Conservation (phyloP, 2,797 vertebrate genomes). For the Gambusia yucatana region DNA sequence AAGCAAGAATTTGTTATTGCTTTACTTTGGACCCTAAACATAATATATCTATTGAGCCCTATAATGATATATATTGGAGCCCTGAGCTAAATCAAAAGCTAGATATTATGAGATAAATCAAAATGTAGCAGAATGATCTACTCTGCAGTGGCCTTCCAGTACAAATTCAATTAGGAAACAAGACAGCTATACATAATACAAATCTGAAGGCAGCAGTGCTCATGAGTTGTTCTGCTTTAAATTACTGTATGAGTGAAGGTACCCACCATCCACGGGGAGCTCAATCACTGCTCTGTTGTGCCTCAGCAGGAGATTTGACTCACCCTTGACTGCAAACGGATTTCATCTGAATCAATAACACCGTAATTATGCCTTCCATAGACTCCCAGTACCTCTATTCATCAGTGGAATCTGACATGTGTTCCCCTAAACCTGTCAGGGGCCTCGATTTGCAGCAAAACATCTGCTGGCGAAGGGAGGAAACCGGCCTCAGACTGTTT, state of each 20-base stretch:
- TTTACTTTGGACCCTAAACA: background rate
- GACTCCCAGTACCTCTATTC: constrained; percentile 60
- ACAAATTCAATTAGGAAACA: constrained; percentile 64
- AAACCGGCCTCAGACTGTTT: constrained; percentile 49
- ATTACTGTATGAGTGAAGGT: constrained; percentile 47
- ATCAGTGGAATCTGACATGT: constrained; percentile 69
- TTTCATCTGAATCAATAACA: constrained; percentile 73
- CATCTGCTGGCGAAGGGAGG: constrained; percentile 63
- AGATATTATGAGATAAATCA: constrained; percentile 30
- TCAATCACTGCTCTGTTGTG: constrained; percentile 31
- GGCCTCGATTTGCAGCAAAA: constrained; percentile 61
- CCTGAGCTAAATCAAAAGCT: constrained; percentile 19
- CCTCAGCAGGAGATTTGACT: constrained; percentile 51
- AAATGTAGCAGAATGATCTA: constrained; percentile 45
- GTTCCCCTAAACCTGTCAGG: constrained; percentile 66
- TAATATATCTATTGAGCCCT: constrained; percentile 20
- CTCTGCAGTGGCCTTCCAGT: constrained; percentile 44
- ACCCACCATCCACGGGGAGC: constrained; percentile 39
- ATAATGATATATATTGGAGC: background rate
- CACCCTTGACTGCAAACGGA: constrained; percentile 43
- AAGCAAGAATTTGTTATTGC: constrained; percentile 8
- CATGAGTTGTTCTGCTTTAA: constrained; percentile 56
- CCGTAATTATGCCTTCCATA: constrained; percentile 66
- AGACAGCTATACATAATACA: constrained; percentile 45
- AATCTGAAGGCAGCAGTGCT: constrained; percentile 31